phyloP scores from a whole-genome alignment of 2,888 invertebrate species.

The Eustalomyia histrio region DNA sequence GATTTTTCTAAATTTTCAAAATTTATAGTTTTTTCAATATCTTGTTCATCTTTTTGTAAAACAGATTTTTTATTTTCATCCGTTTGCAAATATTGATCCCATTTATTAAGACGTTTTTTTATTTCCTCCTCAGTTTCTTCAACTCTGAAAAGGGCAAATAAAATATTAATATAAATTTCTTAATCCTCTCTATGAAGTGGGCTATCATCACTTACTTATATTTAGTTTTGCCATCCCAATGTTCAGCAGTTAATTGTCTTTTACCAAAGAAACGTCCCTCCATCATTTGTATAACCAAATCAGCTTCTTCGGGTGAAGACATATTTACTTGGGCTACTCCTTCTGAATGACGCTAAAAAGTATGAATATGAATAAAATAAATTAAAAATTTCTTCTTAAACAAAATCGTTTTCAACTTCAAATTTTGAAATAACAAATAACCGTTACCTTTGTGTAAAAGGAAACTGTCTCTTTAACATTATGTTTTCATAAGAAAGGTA shows the following conservation, averaged over 20 bases:
- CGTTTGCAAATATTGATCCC: constrained; percentile 89
- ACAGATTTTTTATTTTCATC: constrained; percentile 74
- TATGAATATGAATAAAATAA: neutral
- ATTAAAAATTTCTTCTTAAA: too few species aligned
- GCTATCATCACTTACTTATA: constrained; percentile 82
- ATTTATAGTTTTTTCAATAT: neutral
- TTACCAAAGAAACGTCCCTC: constrained; percentile 95
- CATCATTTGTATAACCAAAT: constrained; percentile 91
- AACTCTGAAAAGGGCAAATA: constrained; percentile 81
- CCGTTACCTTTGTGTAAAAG: too few species aligned
- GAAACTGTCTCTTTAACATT: too few species aligned
- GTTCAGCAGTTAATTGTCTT: constrained; percentile 89
- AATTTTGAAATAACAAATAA: too few species aligned
- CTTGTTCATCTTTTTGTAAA: neutral
- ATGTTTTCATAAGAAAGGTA: too few species aligned
- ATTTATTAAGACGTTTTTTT: constrained; percentile 89
- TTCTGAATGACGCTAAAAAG: constrained; percentile 89
- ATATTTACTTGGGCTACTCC: constrained; percentile 96
- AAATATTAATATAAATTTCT: neutral
- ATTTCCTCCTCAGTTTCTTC: constrained; percentile 94
- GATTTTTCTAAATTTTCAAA: neutral
- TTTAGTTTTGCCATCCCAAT: constrained; percentile 98
- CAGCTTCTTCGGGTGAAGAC: constrained; percentile 93
- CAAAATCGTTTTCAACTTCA: too few species aligned
- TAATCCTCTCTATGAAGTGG: neutral